Conservation (phyloP, 2,797 vertebrate species). For the Mormyrops boulengeri region DNA sequence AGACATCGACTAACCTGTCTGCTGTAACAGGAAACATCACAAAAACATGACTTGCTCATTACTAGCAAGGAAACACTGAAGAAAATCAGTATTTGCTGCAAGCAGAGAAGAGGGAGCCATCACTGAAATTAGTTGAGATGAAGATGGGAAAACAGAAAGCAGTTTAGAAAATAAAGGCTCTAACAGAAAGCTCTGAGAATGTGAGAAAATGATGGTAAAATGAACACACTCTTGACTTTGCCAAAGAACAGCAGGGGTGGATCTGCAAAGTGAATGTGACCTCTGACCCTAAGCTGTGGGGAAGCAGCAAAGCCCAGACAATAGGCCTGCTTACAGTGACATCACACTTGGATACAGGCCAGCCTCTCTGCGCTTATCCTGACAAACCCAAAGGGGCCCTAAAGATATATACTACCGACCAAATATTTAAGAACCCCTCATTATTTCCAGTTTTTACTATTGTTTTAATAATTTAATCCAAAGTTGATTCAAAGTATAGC, state of each 20-base stretch:
- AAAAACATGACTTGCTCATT: neutral
- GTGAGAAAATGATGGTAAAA: neutral
- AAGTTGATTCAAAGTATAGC: neutral
- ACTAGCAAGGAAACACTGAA: neutral
- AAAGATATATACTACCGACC: neutral
- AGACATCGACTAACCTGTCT: neutral
- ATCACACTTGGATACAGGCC: constrained; percentile 51
- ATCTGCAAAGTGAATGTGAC: constrained; percentile 43
- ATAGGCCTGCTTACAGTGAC: constrained; percentile 51
- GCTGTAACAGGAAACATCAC: neutral
- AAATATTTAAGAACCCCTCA: neutral
- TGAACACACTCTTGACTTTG: neutral
- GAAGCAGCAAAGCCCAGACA: constrained; percentile 59
- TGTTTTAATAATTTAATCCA: neutral
- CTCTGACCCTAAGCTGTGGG: constrained; percentile 37
- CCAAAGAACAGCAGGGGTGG: constrained; percentile 17
- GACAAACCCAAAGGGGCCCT: constrained; percentile 9
- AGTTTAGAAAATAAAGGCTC: neutral
- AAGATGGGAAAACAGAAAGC: neutral
- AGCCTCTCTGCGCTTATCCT: constrained; percentile 37
- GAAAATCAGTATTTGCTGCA: neutral
- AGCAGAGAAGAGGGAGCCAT: neutral
- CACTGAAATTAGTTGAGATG: neutral
- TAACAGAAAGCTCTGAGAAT: neutral
- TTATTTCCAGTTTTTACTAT: neutral